phyloP scores from a whole-genome alignment of 2,113 vertebrate genomes.

The Amblyopsis rosae region DNA sequence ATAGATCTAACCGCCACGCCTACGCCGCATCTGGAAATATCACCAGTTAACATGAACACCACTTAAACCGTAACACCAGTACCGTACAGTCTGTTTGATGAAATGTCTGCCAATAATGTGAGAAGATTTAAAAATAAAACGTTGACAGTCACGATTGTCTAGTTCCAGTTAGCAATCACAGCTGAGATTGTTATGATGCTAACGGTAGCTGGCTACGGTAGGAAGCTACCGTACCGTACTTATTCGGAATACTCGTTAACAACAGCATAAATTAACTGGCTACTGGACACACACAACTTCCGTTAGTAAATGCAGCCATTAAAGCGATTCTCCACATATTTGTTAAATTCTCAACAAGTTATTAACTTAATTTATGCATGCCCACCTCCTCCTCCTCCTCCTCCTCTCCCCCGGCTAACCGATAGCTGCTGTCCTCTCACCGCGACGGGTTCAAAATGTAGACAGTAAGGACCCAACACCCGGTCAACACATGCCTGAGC shows the following conservation, averaged over 20 bases:
- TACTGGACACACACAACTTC: neutral
- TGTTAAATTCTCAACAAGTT: neutral
- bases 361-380: conserved; percentile 5
- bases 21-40: too few species aligned
- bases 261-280: neutral
- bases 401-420: conserved; percentile 43
- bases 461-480: conserved; percentile 51
- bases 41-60: too few species aligned
- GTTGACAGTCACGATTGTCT: neutral
- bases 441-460: conserved; percentile 74
- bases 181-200: conserved; percentile 26
- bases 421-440: conserved; percentile 59
- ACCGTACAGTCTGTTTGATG: too few species aligned
- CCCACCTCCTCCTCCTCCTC: conserved; percentile 62
- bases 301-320: neutral
- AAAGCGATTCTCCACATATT: neutral
- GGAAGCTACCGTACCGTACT: conserved; percentile 31
- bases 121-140: neutral
- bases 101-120: too few species aligned
- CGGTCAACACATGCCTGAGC: conserved; percentile 49
- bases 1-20: too few species aligned
- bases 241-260: conserved; percentile 15
- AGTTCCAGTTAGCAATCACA: neutral
- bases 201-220: conserved; percentile 56
- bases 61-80: too few species aligned